These are phyloP conservation scores for Cherax destructor DNA, from an alignment of 1,140 invertebrate genomes.

Conservation along the genomic window DNA sequence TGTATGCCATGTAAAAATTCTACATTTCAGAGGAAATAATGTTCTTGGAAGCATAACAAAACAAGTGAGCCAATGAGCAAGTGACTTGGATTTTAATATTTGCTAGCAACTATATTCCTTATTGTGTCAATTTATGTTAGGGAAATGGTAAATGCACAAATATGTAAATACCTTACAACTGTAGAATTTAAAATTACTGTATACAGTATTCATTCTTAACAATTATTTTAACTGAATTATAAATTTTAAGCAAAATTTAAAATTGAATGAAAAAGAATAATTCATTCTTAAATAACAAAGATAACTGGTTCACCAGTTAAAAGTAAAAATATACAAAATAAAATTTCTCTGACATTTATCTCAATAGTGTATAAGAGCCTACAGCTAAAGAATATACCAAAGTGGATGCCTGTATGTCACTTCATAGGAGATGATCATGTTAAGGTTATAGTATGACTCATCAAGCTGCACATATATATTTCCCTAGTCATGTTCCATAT, in stretches of 20 bases:
- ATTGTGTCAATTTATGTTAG: neutral
- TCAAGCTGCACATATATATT: neutral
- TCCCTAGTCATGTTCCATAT: neutral
- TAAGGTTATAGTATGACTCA: neutral
- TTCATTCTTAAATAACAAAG: neutral
- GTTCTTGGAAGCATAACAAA: neutral
- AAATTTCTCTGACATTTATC: neutral
- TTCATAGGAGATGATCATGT: neutral
- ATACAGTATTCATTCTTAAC: too few relatives aligned
- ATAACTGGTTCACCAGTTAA: neutral
- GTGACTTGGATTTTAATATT: neutral
- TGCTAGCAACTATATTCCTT: neutral
- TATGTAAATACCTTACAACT: neutral
- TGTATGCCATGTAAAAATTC: conserved; percentile 9
- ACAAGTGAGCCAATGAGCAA: neutral
- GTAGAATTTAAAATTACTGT: neutral
- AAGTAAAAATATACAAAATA: neutral
- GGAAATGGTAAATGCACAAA: neutral
- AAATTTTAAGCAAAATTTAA: neutral
- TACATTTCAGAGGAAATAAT: neutral
- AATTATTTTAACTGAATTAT: too few relatives aligned
- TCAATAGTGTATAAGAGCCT: neutral
- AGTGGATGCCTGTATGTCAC: neutral
- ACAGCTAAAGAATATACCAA: neutral
- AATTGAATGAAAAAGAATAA: neutral